Base-by-base conservation (phyloP, 2,113 vertebrate genomes). In the Sebastes fasciatus region DNA sequence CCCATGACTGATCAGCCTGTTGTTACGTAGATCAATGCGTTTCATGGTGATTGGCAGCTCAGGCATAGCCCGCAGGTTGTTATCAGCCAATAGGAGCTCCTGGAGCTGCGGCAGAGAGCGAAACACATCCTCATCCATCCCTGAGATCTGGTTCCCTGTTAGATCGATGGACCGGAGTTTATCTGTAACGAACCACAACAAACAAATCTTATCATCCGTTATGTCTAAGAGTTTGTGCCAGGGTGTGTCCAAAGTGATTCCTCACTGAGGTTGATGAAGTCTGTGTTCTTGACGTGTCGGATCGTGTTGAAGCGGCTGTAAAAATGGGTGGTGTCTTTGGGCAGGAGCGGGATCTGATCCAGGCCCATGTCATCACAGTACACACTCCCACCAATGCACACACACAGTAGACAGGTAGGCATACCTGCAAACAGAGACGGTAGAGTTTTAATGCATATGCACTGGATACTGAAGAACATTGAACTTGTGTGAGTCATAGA, bases 261-360 rank as follows among this genome's bases (percentile, higher is more conserved):
- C 95, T 0, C 93, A 96, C 97, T 91, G 60, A 97, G 92, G 70
- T 96, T 95, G 2, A 8, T 16, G 79, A 98, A 96, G 77, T 95
- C 96, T 0, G 21, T 26, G 16, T 90, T 84, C 6, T 84, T 91
- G 77, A 97, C 17, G 0, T 42, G 72, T 0, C 66, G 57, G 80
- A 97, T 96, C 73, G 87, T 95, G 92, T 97, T 97, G 95, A 96
- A 97, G 77, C 95, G 95, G 4, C 94, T 95, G 0, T 96, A 97
- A 16, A 97, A 95, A 90, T 95, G 96, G 1, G 86, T 74, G 6
- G 96, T 97, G 4, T 90, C 94, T 21, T 92, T 94, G 0, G 97
- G 96, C 79, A 97, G 94, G 2, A 75, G 90, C 0, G 96, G 96
- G 13, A 96, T 89, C 54, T 51, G 80, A 46, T 95, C 91, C 51